Conservation (phyloP, 2,888 invertebrate genomes). For the Sinotaia quadrata region DNA sequence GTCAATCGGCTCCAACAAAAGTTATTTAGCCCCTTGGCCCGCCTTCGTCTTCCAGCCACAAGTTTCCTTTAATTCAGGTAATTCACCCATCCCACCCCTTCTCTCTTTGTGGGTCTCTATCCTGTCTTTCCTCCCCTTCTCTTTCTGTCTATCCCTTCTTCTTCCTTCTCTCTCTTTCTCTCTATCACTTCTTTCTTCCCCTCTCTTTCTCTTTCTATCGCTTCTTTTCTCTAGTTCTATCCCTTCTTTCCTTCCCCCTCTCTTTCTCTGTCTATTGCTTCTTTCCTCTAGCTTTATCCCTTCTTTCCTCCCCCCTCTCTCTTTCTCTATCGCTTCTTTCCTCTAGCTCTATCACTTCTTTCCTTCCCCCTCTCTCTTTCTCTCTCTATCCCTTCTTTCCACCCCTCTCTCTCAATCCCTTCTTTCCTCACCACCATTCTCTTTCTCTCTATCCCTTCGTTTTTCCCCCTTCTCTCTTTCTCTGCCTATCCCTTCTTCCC, state of each 20-base stretch:
- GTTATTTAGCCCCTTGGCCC: no score
- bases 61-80: no score
- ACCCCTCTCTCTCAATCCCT: background rate
- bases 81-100: background rate
- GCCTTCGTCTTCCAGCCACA: no score
- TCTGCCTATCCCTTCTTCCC: no score
- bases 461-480: background rate
- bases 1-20: no score
- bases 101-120: background rate
- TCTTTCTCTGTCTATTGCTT: background rate
- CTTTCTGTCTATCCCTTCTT: background rate
- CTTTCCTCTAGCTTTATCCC: no score
- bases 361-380: no score
- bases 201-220: background rate
- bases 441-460: background rate
- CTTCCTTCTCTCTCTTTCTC: background rate
- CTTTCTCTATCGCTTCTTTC: background rate
- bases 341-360: conserved; percentile 7
- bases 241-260: background rate
- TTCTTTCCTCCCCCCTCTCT: background rate
- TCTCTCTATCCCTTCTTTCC: background rate
- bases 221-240: background rate
- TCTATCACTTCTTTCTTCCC: background rate
- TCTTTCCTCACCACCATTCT: background rate
- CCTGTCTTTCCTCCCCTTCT: background rate